Conservation (phyloP, 92 coral and sea anemone genomes). For the Phenganax marumi region DNA sequence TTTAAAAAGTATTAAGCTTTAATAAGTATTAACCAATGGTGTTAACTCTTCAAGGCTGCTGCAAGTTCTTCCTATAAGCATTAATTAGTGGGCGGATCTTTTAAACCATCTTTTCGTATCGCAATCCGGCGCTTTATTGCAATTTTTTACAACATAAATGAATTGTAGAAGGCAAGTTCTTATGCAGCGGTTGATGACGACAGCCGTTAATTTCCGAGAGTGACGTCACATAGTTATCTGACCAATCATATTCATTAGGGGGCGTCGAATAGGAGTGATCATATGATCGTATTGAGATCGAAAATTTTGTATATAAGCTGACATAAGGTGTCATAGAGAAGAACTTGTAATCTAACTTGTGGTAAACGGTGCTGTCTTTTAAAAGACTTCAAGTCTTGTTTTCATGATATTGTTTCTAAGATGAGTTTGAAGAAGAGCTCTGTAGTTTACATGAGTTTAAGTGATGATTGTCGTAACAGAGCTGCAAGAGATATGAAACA, state of each 20-base stretch:
- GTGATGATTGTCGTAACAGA: slow-evolving; percentile 25
- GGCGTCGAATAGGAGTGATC: background rate
- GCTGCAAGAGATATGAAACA: slow-evolving; percentile 36
- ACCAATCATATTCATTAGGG: background rate
- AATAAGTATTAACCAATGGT: no score
- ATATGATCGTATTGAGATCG: background rate
- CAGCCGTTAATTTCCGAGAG: slow-evolving; percentile 11
- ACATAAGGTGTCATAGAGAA: no score
- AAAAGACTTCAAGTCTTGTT: background rate
- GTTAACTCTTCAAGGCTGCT: no score
- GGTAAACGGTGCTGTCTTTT: no score
- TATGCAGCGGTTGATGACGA: background rate
- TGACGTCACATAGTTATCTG: slow-evolving; percentile 1
- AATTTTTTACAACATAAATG: background rate
- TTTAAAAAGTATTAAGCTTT: no score
- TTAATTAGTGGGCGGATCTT: no score
- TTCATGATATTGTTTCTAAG: background rate
- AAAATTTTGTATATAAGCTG: background rate
- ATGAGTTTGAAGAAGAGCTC: background rate
- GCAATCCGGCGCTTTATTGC: no score
- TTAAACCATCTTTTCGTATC: no score
- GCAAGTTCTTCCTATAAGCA: no score
- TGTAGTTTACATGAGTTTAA: slow-evolving; percentile 18
- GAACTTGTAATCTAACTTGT: no score
- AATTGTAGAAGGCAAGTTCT: background rate